Conservation (phyloP, 2,888 invertebrate genomes). For the Drosophila lacicola region DNA sequence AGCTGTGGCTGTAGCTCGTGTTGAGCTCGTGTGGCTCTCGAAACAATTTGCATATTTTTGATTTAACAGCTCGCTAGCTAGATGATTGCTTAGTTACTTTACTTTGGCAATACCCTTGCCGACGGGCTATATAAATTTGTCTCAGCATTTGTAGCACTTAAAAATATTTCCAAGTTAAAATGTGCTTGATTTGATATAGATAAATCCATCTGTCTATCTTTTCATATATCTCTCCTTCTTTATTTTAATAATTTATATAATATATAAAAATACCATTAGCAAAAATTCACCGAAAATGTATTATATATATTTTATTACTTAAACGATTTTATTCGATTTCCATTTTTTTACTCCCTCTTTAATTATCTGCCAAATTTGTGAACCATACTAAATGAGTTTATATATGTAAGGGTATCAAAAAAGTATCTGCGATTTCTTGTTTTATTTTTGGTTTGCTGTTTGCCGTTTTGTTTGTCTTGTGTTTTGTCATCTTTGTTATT, state of each 20-base stretch:
- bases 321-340: no score
- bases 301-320: no score
- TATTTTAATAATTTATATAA: no score
- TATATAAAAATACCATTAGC: no score
- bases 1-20: constrained; percentile 44
- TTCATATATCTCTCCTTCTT: no score
- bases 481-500: constrained; percentile 63
- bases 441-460: constrained; percentile 22
- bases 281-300: no score
- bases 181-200: no score
- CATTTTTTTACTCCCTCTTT: no score
- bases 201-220: no score
- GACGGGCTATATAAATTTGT: background rate
- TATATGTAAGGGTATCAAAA: constrained; percentile 9
- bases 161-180: no score
- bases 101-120: constrained; percentile 3
- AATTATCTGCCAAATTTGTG: no score
- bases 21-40: constrained; percentile 62
- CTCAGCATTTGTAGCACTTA: background rate
- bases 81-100: constrained; percentile 50
- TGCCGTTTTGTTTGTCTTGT: constrained; percentile 36
- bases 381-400: no score
- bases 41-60: constrained; percentile 80
- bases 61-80: constrained; percentile 74
- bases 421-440: constrained; percentile 2